These are phyloP conservation scores for Ypsolopha scabrella DNA, from an alignment of 2,888 invertebrate genomes.

Conservation along the genomic window DNA sequence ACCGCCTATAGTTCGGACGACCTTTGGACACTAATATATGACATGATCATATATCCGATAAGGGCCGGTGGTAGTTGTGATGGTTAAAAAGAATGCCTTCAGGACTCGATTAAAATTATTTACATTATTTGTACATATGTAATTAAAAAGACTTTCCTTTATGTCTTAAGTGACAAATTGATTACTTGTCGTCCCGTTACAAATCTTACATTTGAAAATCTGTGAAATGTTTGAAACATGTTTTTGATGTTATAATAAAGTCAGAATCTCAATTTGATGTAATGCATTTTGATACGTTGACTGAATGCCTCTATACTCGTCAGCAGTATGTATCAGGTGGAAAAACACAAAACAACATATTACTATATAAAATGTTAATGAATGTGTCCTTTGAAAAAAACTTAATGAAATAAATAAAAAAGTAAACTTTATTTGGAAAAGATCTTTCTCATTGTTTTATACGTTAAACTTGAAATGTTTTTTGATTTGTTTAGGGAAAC, in stretches of 20 bases:
- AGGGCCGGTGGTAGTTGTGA: constrained; percentile 24
- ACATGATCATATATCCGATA: background rate
- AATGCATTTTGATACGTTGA: background rate
- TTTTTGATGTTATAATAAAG: background rate
- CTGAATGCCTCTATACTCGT: no score
- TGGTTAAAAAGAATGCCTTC: constrained; percentile 49
- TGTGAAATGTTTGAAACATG: background rate
- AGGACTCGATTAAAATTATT: constrained; percentile 32
- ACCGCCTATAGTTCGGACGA: no score
- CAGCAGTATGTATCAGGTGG: no score
- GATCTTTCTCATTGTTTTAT: no score
- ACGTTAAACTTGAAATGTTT: no score
- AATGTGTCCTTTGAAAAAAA: no score
- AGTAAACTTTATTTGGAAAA: no score
- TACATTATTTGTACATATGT: constrained; percentile 62
- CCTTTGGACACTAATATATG: background rate
- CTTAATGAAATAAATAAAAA: no score
- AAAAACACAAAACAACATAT: no score
- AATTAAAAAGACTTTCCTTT: constrained; percentile 47
- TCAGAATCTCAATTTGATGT: background rate
- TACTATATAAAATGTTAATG: no score
- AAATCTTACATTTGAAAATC: background rate
- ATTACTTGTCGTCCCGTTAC: constrained; percentile 11
- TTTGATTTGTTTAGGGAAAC: no score
- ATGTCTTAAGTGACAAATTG: constrained; percentile 21